phyloP scores from a whole-genome alignment of 2,888 invertebrate genomes.

The Nemurella pictetii region DNA sequence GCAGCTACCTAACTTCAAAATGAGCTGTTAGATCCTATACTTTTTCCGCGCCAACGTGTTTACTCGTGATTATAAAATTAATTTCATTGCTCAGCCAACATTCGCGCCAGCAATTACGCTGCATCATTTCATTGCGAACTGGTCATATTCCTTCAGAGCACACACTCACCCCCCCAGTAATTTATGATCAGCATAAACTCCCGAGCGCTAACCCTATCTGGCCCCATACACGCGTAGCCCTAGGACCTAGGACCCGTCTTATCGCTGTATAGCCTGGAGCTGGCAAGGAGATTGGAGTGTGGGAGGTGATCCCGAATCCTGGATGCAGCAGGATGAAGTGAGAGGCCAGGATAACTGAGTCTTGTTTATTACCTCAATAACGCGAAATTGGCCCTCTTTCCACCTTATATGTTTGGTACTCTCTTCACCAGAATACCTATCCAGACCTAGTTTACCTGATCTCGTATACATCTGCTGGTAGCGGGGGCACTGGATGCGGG shows the following conservation, averaged over 20 bases:
- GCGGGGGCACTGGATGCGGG: not conserved
- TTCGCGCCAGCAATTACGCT: not conserved
- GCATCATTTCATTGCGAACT: not conserved
- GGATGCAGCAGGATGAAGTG: not conserved
- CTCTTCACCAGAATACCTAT: constrained; percentile 7
- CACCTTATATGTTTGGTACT: not conserved
- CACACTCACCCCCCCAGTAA: constrained; percentile 13
- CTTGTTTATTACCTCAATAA: constrained; percentile 38
- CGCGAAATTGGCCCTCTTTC: constrained; percentile 34
- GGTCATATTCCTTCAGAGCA: constrained; percentile 28
- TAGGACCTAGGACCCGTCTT: constrained; percentile 24
- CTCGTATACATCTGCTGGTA: constrained; percentile 6
- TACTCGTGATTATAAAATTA: not conserved
- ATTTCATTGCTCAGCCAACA: not conserved
- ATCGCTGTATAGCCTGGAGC: constrained; percentile 25
- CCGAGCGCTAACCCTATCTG: constrained; percentile 22
- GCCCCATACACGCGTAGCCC: not conserved
- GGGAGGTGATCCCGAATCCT: not conserved
- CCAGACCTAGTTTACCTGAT: constrained; percentile 20
- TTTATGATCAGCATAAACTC: constrained; percentile 30
- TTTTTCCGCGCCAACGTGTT: not conserved
- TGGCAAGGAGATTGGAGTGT: constrained; percentile 22
- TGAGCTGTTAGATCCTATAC: not conserved
- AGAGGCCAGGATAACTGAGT: constrained; percentile 25
- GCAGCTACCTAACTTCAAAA: not conserved